Conservation (phyloP, 2,113 vertebrate species). For the Isurus oxyrinchus region DNA sequence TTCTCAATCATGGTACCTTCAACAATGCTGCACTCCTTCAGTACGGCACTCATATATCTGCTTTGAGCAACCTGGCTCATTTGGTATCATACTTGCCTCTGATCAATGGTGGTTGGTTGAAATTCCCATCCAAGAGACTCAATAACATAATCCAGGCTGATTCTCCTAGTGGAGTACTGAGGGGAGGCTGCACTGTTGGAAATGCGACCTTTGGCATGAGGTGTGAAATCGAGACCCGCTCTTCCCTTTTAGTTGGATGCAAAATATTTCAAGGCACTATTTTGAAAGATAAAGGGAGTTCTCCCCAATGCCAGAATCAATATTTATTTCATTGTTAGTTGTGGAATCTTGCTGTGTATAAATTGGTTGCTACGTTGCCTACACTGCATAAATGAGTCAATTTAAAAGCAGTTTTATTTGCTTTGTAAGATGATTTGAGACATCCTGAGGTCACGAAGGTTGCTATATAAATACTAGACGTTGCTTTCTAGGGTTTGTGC, state of each 20-base stretch:
- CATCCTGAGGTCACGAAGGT: neutral
- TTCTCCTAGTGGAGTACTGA: neutral
- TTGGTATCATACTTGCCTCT: neutral
- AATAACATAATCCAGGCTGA: neutral
- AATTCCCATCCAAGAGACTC: neutral
- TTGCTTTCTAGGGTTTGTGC: neutral
- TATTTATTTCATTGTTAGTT: neutral
- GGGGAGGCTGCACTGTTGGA: neutral
- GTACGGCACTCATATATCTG: too few species aligned
- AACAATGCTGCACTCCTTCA: neutral
- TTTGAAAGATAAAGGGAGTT: neutral
- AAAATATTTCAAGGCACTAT: too few species aligned
- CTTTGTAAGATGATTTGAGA: neutral
- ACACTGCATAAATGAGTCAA: neutral
- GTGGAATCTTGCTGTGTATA: neutral
- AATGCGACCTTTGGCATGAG: neutral
- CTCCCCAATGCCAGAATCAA: neutral
- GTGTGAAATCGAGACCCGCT: neutral
- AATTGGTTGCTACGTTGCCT: neutral
- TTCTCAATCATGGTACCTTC: neutral
- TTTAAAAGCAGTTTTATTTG: neutral
- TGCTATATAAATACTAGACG: neutral
- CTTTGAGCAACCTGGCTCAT: neutral
- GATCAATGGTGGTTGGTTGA: neutral
- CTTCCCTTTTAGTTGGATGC: neutral